Conservation (phyloP, 2,113 vertebrate genomes). For the Erythrocercus mccallii region DNA sequence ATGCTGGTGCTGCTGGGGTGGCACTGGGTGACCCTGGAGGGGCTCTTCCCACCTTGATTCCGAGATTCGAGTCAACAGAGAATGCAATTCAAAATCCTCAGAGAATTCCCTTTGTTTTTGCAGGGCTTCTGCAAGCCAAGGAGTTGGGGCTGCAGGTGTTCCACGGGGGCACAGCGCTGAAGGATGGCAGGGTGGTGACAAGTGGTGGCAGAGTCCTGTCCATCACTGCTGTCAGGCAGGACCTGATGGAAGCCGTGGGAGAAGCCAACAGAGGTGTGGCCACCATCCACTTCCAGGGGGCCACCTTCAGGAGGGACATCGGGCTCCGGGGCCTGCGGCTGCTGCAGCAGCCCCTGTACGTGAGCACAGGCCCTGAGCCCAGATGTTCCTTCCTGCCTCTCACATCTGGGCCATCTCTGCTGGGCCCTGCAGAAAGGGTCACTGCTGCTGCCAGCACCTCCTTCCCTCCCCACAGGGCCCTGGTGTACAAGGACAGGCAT, state of each 20-base stretch:
- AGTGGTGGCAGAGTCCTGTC: slow-evolving; percentile 84
- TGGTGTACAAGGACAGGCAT: slow-evolving; percentile 77
- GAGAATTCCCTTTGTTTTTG: neutral
- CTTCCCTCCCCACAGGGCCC: slow-evolving; percentile 61
- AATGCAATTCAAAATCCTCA: neutral
- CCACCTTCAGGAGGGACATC: slow-evolving; percentile 81
- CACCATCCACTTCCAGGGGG: slow-evolving; percentile 74
- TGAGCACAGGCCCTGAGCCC: slow-evolving; percentile 37
- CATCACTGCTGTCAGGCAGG: slow-evolving; percentile 74
- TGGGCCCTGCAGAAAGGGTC: neutral
- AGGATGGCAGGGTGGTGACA: slow-evolving; percentile 75
- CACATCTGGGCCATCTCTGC: neutral
- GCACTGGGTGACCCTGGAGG: rapidly evolving
- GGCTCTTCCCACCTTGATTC: neutral
- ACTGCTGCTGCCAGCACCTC: neutral
- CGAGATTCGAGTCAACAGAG: neutral
- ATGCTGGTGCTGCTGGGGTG: rapidly evolving
- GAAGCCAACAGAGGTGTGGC: slow-evolving; percentile 78
- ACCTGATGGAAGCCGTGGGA: slow-evolving; percentile 75
- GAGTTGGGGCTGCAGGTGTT: slow-evolving; percentile 82
- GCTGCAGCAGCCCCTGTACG: slow-evolving; percentile 79
- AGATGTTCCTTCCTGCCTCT: neutral
- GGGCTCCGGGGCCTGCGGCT: slow-evolving; percentile 76
- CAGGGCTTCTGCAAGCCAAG: slow-evolving; percentile 76
- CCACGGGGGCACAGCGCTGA: slow-evolving; percentile 80